Evolutionary conservation across 2,888 invertebrate genomes (phyloP), one percentile per base, ranked within the genome.

Genomic region (Trissolcus brochymenae): DNA sequence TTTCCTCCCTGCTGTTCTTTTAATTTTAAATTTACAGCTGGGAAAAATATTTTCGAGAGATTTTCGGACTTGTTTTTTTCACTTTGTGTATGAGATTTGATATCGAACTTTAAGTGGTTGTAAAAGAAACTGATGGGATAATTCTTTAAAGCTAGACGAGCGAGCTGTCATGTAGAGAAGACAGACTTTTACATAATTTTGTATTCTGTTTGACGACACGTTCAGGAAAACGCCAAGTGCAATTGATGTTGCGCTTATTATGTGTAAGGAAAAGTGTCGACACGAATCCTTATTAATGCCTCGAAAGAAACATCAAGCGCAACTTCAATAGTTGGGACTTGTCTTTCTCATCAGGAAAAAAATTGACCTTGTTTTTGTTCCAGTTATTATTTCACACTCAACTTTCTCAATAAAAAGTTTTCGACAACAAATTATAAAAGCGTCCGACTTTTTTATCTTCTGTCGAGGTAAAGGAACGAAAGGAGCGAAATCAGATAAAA

Each of bases 211-310:
- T 72, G 65, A 72, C 60, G 35, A 65, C 49, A 40, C 17, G 35
- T 40, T 49, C 25, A 55, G 13, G 35, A 35, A 60, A 66, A 60
- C 16, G 55, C 21, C 60, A 66, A 61, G 55, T 17, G 65, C 41
- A 73, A 66, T 66, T 60, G 65, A 66, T 55, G 72, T 54, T 72
- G 59, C 40, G 35, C 21, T 11, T 46, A 60, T 73, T 73, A 65
- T 62, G 43, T 74, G 43, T 74, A 67, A 74, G 62, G 9, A 74
- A 66, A 66, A 62, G 14, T 67, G 67, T 67, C 61, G 65, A 46
- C 62, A 55, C 17, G 56, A 67, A 62, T 66, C 51, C 61, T 53
- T 62, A 74, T 67, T 67, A 74, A 43, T 29, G 29, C 41, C 13
- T 16, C 60, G 49, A 11, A 50, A 56, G 56, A 55, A 50, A 66